Evolutionary conservation across 2,888 invertebrate species (phyloP), one percentile per base, ranked within the genome.

Genomic region (Ctena decussata): DNA sequence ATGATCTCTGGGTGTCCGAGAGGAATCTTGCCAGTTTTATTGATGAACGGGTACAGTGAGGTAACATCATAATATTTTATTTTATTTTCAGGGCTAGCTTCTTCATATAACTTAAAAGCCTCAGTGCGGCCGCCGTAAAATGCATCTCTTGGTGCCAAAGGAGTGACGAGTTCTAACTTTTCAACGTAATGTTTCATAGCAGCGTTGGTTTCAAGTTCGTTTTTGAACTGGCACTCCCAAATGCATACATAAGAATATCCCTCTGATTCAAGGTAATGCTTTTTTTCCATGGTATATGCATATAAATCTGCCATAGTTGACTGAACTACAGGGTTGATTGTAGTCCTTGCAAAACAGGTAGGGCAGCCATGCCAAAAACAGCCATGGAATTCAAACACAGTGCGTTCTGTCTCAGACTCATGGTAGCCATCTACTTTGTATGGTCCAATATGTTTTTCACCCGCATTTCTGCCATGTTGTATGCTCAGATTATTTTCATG

Each of bases 71-170:
- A 53, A 73, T 94, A 93, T n/a, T 82, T 79, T 11, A 92, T 91
- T 46, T 78, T 73, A 69, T 92, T 71, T 12, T 35, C 35, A 0
- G n/a, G 85, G 1, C 65, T 37, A 0, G 70, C 77, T 46, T 89
- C 82, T 32, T 91, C 76, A 30, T 86, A 87, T 1, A 93, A 72
- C 41, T 92, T 71, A 82, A 89, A 71, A 24, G 90, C 90, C 32
- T 91, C 89, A 0, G 90, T 91, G 3, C 93, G 39, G 0, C 93
- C 94, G 0, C 93, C 92, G 85, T 77, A 92, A 53, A 94, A 92
- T 2, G 91, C 88, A 53, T 93, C 91, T 35, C 91, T 53, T 12
- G 93, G 91, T 30, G 89, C 71, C 15, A 93, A 32, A 18, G 85
- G 69, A 3, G 83, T 85, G 37, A 46, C 15, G 5, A 91, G 30